Percentiles rank a stretch among this genome's conserved stretches.
phyloP scores from a whole-genome alignment of 2,888 invertebrate species.

The Drosophila pseudotalamancana region DNA sequence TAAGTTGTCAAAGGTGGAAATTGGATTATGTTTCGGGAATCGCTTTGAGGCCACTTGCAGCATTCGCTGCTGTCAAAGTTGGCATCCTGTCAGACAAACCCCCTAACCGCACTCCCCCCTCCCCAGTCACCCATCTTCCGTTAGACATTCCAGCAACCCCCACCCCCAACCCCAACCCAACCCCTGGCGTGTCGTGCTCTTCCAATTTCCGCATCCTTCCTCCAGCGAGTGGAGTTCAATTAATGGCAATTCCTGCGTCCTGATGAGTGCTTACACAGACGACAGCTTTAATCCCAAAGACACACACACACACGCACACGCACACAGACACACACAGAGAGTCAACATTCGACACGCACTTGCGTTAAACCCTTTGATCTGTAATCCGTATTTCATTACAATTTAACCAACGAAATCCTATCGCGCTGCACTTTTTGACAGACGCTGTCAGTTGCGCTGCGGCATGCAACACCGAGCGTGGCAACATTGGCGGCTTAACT shows the following conservation, averaged over 20 bases:
- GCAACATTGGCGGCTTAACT: background rate
- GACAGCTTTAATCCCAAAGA: conserved; percentile 37
- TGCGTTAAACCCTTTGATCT: conserved; percentile 45
- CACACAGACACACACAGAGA: background rate
- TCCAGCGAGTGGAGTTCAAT: conserved; percentile 25
- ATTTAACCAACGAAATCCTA: conserved; percentile 42
- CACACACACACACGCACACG: conserved; percentile 5
- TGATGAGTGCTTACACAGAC: conserved; percentile 19
- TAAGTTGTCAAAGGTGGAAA: background rate
- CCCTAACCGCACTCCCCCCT: background rate
- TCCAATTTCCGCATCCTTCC: background rate
- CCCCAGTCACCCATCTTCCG: background rate
- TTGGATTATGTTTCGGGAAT: conserved; percentile 1
- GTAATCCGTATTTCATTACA: conserved; percentile 66
- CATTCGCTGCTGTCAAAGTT: conserved; percentile 1
- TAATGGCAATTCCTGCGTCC: conserved; percentile 7
- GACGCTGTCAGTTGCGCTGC: conserved; percentile 28
- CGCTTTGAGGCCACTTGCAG: background rate
- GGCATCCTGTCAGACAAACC: background rate
- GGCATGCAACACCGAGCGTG: conserved; percentile 1
- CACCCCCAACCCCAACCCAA: background rate
- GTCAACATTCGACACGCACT: conserved; percentile 38
- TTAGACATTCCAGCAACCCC: background rate
- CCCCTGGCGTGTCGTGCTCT: background rate
- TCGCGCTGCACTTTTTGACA: conserved; percentile 45